Conservation (phyloP, 2,888 invertebrate genomes). For the Muschampia plurimacula region DNA sequence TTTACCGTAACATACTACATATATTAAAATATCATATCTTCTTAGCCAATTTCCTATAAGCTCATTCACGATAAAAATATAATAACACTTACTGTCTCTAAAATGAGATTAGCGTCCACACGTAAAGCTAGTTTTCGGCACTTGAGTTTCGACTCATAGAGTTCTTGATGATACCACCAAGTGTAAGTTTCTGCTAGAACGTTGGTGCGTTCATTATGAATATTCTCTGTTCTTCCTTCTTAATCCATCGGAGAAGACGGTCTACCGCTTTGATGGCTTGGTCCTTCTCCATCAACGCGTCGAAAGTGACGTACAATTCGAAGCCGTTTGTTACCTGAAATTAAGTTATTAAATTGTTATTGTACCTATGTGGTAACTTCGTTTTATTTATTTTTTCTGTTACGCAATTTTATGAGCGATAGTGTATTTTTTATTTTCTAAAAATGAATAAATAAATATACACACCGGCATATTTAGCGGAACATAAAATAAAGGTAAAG, state of each 20-base stretch:
- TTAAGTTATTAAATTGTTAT: background rate
- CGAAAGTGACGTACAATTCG: slow-evolving; percentile 97
- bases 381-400: no score
- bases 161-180: slow-evolving; percentile 66
- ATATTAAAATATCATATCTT: no score
- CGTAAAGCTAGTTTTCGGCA: slow-evolving; percentile 51
- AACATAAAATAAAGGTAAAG: no score
- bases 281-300: slow-evolving; percentile 94
- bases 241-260: slow-evolving; percentile 96
- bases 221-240: slow-evolving; percentile 95
- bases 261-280: slow-evolving; percentile 94
- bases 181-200: slow-evolving; percentile 84
- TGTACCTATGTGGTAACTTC: background rate
- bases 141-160: slow-evolving; percentile 59
- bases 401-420: no score
- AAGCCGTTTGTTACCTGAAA: slow-evolving; percentile 94
- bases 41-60: background rate
- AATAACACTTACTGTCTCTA: slow-evolving; percentile 5
- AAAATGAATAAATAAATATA: no score
- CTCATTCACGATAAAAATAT: background rate
- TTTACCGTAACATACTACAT: background rate
- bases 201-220: slow-evolving; percentile 95
- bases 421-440: no score
- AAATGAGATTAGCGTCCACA: slow-evolving; percentile 12
- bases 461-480: no score